These are phyloP conservation scores for Sarcophaga variegata DNA, from an alignment of 2,888 invertebrate species.

Conservation along the genomic window DNA sequence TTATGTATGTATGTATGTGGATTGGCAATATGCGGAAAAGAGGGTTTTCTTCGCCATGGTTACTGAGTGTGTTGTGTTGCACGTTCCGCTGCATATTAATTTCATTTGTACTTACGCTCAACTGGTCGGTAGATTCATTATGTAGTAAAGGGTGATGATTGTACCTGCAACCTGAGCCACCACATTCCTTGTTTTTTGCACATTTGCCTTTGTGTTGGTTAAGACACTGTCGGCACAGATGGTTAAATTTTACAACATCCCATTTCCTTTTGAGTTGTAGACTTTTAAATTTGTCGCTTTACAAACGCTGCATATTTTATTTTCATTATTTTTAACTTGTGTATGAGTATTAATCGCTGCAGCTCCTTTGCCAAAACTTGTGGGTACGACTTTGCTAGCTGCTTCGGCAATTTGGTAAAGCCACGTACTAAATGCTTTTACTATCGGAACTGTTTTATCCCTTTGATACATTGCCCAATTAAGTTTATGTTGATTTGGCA, in stretches of 20 bases:
- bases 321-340: background rate
- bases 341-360: slow-evolving; percentile 22
- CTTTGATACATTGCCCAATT: slow-evolving; percentile 25
- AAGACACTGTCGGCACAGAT: slow-evolving; percentile 12
- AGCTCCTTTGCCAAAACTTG: background rate
- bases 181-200: background rate
- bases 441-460: background rate
- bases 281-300: slow-evolving; percentile 5
- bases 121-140: background rate
- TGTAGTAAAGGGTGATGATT: slow-evolving; percentile 24
- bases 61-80: background rate
- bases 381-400: slow-evolving; percentile 1
- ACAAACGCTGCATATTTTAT: slow-evolving; percentile 8
- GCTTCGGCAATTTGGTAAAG: slow-evolving; percentile 16
- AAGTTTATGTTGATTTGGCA: slow-evolving; percentile 41
- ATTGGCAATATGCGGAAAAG: slow-evolving; percentile 23
- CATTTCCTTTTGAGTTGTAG: background rate
- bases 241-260: background rate
- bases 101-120: slow-evolving; percentile 18
- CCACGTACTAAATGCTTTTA: slow-evolving; percentile 16
- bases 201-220: slow-evolving; percentile 17
- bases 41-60: background rate
- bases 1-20: too few species aligned
- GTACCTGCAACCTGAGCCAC: background rate
- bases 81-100: background rate